phyloP scores from a whole-genome alignment of 1,140 invertebrate species.

The Physella acuta region DNA sequence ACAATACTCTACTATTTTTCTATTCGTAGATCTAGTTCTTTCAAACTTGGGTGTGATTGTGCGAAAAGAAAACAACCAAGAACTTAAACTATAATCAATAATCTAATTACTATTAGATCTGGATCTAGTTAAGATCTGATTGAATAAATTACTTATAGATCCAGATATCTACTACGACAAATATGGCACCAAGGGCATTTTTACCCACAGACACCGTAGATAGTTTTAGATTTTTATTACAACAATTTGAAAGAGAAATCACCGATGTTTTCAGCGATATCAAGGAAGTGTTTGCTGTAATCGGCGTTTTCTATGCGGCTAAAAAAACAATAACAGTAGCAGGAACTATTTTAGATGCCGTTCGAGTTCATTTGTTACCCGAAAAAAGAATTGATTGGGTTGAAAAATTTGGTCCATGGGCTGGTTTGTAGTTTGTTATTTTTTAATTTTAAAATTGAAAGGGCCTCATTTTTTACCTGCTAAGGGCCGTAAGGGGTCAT shows the following conservation, averaged over 20 bases:
- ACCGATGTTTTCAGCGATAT: slow-evolving; percentile 34
- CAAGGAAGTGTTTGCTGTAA: slow-evolving; percentile 45
- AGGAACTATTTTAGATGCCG: slow-evolving; percentile 29
- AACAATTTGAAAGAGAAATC: slow-evolving; percentile 34
- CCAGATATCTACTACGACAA: no score
- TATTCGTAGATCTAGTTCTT: no score
- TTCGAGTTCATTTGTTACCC: slow-evolving; percentile 41
- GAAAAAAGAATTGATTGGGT: slow-evolving; percentile 36
- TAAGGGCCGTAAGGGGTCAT: not conserved
- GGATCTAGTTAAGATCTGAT: no score
- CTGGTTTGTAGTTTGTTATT: slow-evolving; percentile 38
- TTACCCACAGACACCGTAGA: no score
- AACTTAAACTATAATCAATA: no score
- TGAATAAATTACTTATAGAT: no score
- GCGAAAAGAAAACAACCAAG: no score
- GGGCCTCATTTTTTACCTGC: not conserved
- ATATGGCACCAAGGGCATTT: no score
- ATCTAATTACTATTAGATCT: no score
- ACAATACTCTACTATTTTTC: no score
- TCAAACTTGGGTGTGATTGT: no score
- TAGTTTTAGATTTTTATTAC: slow-evolving; percentile 46
- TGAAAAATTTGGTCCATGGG: slow-evolving; percentile 50
- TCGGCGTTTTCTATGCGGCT: slow-evolving; percentile 49
- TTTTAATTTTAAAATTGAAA: not conserved
- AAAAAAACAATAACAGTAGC: slow-evolving; percentile 37